These are phyloP conservation scores for Sanderia malayensis DNA, from an alignment of 30 jellyfish, hydroid and myxozoan genomes.

Conservation along the genomic window DNA sequence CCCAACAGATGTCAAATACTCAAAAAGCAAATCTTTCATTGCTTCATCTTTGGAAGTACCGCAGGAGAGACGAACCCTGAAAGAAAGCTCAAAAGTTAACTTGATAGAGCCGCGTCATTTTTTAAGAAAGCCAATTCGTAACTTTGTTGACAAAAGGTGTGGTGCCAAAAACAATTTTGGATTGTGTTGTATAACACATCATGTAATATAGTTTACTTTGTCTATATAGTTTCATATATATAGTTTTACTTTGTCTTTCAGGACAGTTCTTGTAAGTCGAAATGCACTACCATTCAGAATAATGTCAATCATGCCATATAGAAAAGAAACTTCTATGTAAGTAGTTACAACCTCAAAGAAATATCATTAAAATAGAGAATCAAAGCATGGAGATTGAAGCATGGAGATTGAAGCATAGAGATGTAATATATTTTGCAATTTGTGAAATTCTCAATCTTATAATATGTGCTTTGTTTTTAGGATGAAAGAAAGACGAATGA, in stretches of 20 bases:
- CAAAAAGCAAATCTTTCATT: slow-evolving; percentile 37
- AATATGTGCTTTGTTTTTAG: no score
- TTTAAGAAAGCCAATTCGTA: not conserved
- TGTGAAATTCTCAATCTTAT: no score
- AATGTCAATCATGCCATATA: slow-evolving; percentile 66
- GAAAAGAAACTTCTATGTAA: slow-evolving; percentile 23
- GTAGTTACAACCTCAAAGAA: no score
- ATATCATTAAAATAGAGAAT: no score
- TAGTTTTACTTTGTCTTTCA: slow-evolving; percentile 15
- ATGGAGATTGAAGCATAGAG: no score
- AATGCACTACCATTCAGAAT: slow-evolving; percentile 57
- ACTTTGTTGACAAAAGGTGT: not conserved
- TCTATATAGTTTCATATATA: no score
- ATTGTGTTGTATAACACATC: no score
- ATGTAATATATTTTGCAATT: no score
- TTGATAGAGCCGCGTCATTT: not conserved
- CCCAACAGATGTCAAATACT: not conserved
- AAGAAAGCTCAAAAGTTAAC: slow-evolving; percentile 1
- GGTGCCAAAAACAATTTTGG: no score
- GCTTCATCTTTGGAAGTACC: slow-evolving; percentile 5
- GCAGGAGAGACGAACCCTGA: not conserved
- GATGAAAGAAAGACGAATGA: slow-evolving; percentile 22
- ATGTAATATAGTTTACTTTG: no score
- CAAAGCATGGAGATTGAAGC: no score
- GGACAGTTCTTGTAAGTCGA: slow-evolving; percentile 52